Evolutionary conservation across 2,113 vertebrate genomes (phyloP).

Genomic region (Paratilapia polleni): DNA sequence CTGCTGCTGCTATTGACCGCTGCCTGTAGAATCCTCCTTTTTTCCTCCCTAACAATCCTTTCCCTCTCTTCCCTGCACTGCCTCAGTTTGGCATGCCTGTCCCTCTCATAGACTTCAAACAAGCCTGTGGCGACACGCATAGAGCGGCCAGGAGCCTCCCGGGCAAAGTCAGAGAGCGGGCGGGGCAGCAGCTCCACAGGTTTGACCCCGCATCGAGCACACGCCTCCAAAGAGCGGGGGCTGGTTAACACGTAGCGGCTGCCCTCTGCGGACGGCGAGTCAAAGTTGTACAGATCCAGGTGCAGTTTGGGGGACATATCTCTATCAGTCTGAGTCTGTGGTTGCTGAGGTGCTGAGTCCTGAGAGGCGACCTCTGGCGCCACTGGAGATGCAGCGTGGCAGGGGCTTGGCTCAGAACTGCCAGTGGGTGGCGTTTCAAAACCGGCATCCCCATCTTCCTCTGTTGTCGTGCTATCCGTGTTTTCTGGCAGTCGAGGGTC

Average conservation of each 20-base stretch:
- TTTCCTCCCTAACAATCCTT: constrained; percentile 92
- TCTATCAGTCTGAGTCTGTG: constrained; percentile 51
- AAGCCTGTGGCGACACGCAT: constrained; percentile 93
- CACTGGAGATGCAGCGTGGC: constrained; percentile 19
- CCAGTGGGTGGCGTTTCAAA: constrained; percentile 70
- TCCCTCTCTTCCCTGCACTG: constrained; percentile 93
- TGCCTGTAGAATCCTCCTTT: constrained; percentile 86
- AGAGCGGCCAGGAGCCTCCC: constrained; percentile 90
- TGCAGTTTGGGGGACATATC: constrained; percentile 85
- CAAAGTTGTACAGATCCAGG: constrained; percentile 96
- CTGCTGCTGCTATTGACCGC: constrained; percentile 76
- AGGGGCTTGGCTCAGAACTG: constrained; percentile 67
- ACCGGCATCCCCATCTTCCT: constrained; percentile 61
- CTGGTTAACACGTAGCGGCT: constrained; percentile 97
- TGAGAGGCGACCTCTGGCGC: background rate
- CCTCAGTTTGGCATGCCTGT: constrained; percentile 89
- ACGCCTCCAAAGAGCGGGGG: constrained; percentile 95
- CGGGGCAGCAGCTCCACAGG: constrained; percentile 92
- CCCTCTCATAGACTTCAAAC: constrained; percentile 92
- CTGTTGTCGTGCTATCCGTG: constrained; percentile 59
- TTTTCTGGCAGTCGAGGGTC: constrained; percentile 67
- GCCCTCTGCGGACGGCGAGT: constrained; percentile 90
- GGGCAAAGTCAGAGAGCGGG: constrained; percentile 88
- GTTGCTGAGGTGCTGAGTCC: constrained; percentile 12
- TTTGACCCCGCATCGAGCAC: constrained; percentile 92